These are phyloP conservation scores for Spilarctia lutea DNA, from an alignment of 2,888 invertebrate species.

Conservation along the genomic window DNA sequence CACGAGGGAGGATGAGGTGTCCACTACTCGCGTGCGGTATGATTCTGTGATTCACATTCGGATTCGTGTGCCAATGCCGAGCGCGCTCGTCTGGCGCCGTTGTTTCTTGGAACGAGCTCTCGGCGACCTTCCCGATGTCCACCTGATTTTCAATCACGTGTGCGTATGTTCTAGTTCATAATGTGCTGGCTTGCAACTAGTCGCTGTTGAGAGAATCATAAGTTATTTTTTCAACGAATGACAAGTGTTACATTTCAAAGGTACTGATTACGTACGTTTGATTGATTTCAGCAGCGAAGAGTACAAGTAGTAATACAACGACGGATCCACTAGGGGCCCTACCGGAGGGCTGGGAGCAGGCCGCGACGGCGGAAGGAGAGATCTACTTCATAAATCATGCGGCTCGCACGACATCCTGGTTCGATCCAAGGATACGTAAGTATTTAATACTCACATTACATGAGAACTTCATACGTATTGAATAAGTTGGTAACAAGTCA, in stretches of 20 bases:
- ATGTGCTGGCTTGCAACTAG: conserved; percentile 78
- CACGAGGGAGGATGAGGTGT: conserved; percentile 41
- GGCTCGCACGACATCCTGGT: conserved; percentile 98
- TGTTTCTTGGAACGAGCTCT: conserved; percentile 76
- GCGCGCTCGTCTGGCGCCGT: conserved; percentile 71
- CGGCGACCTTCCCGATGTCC: conserved; percentile 74
- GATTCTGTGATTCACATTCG: conserved; percentile 53
- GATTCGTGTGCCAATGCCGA: conserved; percentile 58
- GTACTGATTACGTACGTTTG: conserved; percentile 66
- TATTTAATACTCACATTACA: conserved; percentile 60
- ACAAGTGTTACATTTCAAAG: conserved; percentile 50
- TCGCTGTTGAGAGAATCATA: conserved; percentile 82
- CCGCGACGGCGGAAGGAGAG: conserved; percentile 94
- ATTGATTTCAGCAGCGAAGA: conserved; percentile 86
- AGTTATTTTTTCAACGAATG: conserved; percentile 51
- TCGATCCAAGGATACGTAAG: conserved; percentile 99
- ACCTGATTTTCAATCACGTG: conserved; percentile 73
- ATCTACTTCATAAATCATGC: conserved; percentile 97
- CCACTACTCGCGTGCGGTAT: conserved; percentile 31
- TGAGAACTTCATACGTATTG: conserved; percentile 7
- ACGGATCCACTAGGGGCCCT: conserved; percentile 90
- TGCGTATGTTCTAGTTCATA: conserved; percentile 68
- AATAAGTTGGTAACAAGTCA: background rate
- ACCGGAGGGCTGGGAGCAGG: conserved; percentile 96
- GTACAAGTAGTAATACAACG: conserved; percentile 83